Evolutionary conservation across 2,113 vertebrate genomes (phyloP), one percentile per base, ranked within the genome.

Genomic region (Chelonoidis abingdonii): DNA sequence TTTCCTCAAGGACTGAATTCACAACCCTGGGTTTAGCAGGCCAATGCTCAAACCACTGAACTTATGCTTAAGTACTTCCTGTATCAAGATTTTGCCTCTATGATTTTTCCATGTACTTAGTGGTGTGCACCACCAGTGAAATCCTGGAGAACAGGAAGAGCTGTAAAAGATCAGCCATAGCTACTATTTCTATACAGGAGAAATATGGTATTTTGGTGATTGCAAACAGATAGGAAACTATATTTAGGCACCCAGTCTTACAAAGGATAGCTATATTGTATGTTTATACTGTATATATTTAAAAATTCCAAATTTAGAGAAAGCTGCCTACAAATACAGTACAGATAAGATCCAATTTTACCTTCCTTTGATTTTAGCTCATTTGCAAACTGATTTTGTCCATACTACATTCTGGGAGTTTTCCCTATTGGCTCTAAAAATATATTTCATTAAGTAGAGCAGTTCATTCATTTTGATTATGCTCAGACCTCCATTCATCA

Each of bases 401-500:
- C 72, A 76, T 29, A 54, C 29, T 3, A 86, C 0, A 0, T 56
- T 54, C 14, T 5, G 84, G 10, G 10, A 76, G 50, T 24, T 93
- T 86, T 83, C 57, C 59, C 16, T 54, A 5, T 65, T 87, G 27
- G 10, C 14, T 94, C 35, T 83, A 29, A 53, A 94, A 96, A 93
- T 96, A 91, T 80, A 59, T 79, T 44, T 81, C 53, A 44, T 85
- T 89, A 93, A 94, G 44, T 44, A 31, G 27, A 90, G 86, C 47
- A 49, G 13, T 92, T 94, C 83, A 92, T 94, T 96, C 3, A 89
- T 95, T 95, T 94, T 85, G 6, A 91, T 94, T 80, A 54, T 84
- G 31, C 69, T 80, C 41, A 89, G 49, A 29, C 86, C 75, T 96
- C 82, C 88, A 57, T 65, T 98, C 91, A 41, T 84, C 59, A 80